Conservation (phyloP, 2,888 invertebrate species). For the Syrphus vitripennis region DNA sequence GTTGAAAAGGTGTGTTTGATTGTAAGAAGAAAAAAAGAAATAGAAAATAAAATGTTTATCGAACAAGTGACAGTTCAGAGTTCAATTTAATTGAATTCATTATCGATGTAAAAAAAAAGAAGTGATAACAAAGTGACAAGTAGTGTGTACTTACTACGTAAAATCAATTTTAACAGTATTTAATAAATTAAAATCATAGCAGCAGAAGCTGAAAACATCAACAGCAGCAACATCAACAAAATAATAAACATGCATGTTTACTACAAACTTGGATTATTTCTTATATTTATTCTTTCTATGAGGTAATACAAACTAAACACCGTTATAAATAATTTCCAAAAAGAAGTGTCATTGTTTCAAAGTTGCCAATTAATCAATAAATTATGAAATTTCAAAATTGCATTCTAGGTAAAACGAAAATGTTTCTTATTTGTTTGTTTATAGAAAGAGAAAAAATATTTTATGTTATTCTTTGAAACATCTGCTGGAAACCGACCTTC, state of each 20-base stretch:
- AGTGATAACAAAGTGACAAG: constrained; percentile 39
- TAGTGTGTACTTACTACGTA: constrained; percentile 10
- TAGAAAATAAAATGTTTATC: constrained; percentile 14
- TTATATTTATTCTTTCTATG: constrained; percentile 79
- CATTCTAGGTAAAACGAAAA: constrained; percentile 47
- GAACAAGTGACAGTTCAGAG: constrained; percentile 60
- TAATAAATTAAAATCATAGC: neutral
- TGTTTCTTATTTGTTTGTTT: constrained; percentile 13
- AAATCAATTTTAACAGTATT: constrained; percentile 32
- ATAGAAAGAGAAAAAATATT: neutral
- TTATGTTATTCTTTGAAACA: constrained; percentile 16
- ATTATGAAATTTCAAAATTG: constrained; percentile 39
- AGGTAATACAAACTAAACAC: constrained; percentile 75
- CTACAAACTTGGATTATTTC: constrained; percentile 79
- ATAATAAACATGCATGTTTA: constrained; percentile 77
- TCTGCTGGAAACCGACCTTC: constrained; percentile 21
- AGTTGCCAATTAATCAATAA: neutral
- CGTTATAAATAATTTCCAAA: constrained; percentile 30
- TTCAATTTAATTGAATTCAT: constrained; percentile 62
- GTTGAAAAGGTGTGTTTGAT: neutral
- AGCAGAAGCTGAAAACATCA: neutral
- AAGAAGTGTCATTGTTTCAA: constrained; percentile 42
- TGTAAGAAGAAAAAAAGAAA: constrained; percentile 15
- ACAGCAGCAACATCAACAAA: constrained; percentile 10
- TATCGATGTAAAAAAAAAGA: constrained; percentile 1